Conservation (phyloP, 2,797 vertebrate species). For the Poecilia picta region DNA sequence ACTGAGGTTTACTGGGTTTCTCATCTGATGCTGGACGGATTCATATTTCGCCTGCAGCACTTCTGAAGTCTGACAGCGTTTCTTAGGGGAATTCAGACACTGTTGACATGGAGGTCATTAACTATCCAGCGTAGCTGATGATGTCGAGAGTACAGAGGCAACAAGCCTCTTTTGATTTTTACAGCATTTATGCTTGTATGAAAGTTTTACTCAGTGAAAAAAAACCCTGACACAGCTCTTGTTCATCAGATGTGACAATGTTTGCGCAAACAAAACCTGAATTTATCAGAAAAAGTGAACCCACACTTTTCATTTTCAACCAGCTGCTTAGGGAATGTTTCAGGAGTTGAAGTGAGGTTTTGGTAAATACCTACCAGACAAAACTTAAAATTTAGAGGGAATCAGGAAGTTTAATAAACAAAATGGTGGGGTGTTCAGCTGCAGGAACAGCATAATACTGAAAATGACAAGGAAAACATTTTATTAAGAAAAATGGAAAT, state of each 20-base stretch:
- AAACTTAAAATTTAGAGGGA: neutral
- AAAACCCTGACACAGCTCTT: neutral
- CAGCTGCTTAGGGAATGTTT: neutral
- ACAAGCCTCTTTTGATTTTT: neutral
- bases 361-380: neutral
- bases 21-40: neutral
- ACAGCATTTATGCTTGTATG: neutral
- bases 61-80: neutral
- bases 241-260: neutral
- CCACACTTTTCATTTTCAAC: neutral
- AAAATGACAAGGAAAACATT: too few species aligned
- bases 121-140: neutral
- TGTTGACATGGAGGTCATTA: neutral
- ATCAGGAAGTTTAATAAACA: too few species aligned
- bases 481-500: too few species aligned
- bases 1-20: neutral
- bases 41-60: neutral
- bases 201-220: neutral
- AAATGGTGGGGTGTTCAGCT: too few species aligned
- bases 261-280: neutral
- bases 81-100: neutral
- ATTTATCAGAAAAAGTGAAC: neutral
- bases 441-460: too few species aligned
- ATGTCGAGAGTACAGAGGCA: neutral
- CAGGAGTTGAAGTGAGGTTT: neutral